Evolutionary conservation across 2,797 vertebrate species (phyloP).

Genomic region (Centroberyx gerrardi): DNA sequence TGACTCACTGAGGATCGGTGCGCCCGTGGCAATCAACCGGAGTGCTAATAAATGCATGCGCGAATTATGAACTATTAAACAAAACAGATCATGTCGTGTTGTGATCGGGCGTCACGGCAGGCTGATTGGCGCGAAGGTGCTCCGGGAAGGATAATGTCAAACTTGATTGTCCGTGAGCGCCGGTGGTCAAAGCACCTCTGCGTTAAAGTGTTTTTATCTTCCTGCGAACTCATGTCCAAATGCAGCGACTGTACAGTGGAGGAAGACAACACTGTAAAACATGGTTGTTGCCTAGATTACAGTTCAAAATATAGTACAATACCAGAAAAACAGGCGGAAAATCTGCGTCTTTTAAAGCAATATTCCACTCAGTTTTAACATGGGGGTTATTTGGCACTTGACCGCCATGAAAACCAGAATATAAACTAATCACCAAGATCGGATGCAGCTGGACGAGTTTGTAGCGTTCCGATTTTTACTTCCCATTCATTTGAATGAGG

Average conservation of each 20-base stretch:
- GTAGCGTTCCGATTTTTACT: no score
- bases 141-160: slow-evolving; percentile 2
- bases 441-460: no score
- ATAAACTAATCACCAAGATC: no score
- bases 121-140: slow-evolving; percentile 31
- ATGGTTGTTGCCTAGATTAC: background rate
- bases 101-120: slow-evolving; percentile 30
- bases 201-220: background rate
- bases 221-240: background rate
- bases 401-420: no score
- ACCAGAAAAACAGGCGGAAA: background rate
- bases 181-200: no score
- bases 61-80: slow-evolving; percentile 30
- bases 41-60: slow-evolving; percentile 63
- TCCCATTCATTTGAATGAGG: no score
- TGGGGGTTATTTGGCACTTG: no score
- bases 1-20: slow-evolving; percentile 53
- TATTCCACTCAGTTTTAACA: no score
- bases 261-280: background rate
- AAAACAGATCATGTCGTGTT: slow-evolving; percentile 35
- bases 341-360: background rate
- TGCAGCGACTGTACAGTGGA: background rate
- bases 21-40: slow-evolving; percentile 54
- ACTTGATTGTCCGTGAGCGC: background rate
- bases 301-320: background rate